Base-by-base conservation (phyloP, 2,888 invertebrate genomes). In the Dynastes grantii region DNA sequence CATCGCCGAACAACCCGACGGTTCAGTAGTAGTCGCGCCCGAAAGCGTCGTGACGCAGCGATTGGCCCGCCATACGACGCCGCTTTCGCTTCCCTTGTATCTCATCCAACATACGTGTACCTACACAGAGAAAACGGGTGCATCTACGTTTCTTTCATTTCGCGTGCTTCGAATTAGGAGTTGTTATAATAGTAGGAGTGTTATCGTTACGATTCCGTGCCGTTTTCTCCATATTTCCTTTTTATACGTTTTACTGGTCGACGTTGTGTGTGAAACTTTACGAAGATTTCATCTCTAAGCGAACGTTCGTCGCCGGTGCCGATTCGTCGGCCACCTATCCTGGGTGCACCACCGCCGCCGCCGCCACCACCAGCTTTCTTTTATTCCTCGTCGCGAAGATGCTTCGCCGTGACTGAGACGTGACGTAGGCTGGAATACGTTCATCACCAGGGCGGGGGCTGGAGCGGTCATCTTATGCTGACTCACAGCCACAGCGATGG, bases 401-500 rank as follows among this genome's bases (percentile, higher is more conserved):
- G 73, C 27, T 45, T 61, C 45, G 45, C n/a, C 51, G 55, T 58
- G 22, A 63, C 64, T 70, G 79, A 76, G 78, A 76, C 70, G 70
- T 79, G 65, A 51, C 73, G 61, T 71, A 78, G 80, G 68, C 81
- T 85, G 86, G 87, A 93, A 92, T 89, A 92, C 93, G 53, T 75
- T 16, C 65, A 22, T 8, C 13, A 58, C 9, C 55, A 70, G 68
- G 77, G 75, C 73, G 77, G 79, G 27, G 75, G 79, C 77, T 81
- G 81, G 82, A 81, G 82, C 81, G 83, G 82, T 82, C 83, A 84
- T 85, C 84, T 84, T 88, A 95, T 95, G 93, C 91, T 95, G 88
- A 95, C 95, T 83, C 95, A 95, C 90, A 95, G 95, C 88, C 94
- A 94, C 90, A 95, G 95, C 89, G 95, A 95, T 88, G 94, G 95